phyloP scores from a whole-genome alignment of 2,113 vertebrate species.

The Stegostoma tigrinum region DNA sequence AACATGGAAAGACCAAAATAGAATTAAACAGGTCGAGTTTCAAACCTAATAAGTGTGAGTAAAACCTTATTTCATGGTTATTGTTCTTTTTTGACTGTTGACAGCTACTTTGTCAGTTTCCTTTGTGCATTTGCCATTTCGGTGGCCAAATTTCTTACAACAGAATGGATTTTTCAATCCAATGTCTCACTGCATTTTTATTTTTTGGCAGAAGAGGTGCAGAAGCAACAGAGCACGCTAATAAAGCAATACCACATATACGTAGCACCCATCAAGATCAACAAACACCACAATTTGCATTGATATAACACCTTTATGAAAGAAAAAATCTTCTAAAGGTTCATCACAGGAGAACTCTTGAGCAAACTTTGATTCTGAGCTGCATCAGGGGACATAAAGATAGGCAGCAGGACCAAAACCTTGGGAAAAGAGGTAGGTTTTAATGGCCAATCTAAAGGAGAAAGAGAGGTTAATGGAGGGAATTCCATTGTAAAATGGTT shows the following conservation, averaged over 20 bases:
- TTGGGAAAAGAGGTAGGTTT: not conserved
- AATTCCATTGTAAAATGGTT: not conserved
- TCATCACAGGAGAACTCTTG: not conserved
- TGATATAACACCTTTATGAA: not conserved
- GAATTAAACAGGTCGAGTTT: not conserved
- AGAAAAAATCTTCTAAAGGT: not conserved
- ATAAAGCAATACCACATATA: not conserved
- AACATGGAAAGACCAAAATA: not conserved
- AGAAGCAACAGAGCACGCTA: not conserved
- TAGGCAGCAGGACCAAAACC: no score
- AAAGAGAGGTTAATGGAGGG: not conserved
- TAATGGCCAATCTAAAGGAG: not conserved
- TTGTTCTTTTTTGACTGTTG: not conserved
- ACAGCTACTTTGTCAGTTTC: not conserved
- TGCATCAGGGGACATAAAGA: not conserved
- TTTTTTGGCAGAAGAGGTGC: not conserved
- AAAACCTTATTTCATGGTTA: not conserved
- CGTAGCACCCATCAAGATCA: not conserved
- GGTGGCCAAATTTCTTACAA: not conserved
- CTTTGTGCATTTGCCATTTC: not conserved
- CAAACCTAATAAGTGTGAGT: not conserved
- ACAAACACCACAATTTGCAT: not conserved
- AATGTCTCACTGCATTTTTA: not conserved
- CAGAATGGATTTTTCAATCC: not conserved
- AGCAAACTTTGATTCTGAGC: not conserved